phyloP scores from a whole-genome alignment of 2,797 vertebrate genomes.

The Oreochromis mossambicus region DNA sequence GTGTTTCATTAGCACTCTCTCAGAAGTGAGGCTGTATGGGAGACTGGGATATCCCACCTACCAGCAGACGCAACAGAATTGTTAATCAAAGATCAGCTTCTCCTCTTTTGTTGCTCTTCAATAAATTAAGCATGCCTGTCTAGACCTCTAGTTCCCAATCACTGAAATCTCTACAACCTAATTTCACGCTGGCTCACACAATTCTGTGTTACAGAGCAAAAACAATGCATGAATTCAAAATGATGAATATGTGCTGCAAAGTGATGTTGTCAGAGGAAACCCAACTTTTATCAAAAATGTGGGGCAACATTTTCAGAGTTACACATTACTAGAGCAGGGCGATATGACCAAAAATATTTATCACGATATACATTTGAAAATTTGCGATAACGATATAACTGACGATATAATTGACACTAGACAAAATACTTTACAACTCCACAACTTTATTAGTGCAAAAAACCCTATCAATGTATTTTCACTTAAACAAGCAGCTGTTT shows the following conservation, averaged over 20 bases:
- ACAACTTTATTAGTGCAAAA: no score
- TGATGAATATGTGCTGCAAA: neutral
- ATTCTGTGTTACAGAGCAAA: neutral
- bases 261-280: neutral
- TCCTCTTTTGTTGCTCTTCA: constrained; percentile 7
- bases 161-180: neutral
- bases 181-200: neutral
- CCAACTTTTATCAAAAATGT: neutral
- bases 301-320: neutral
- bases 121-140: constrained; percentile 19
- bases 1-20: constrained; percentile 4
- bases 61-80: neutral
- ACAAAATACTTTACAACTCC: no score
- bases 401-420: no score
- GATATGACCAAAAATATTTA: no score
- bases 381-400: no score
- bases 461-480: no score
- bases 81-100: constrained; percentile 37
- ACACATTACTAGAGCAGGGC: neutral
- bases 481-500: no score
- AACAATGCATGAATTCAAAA: neutral
- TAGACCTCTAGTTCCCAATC: neutral
- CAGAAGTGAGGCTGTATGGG: neutral
- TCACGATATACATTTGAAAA: no score
- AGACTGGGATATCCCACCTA: neutral